These are phyloP conservation scores for Ferdinandea cuprea DNA, from an alignment of 2,888 invertebrate genomes.

Conservation along the genomic window DNA sequence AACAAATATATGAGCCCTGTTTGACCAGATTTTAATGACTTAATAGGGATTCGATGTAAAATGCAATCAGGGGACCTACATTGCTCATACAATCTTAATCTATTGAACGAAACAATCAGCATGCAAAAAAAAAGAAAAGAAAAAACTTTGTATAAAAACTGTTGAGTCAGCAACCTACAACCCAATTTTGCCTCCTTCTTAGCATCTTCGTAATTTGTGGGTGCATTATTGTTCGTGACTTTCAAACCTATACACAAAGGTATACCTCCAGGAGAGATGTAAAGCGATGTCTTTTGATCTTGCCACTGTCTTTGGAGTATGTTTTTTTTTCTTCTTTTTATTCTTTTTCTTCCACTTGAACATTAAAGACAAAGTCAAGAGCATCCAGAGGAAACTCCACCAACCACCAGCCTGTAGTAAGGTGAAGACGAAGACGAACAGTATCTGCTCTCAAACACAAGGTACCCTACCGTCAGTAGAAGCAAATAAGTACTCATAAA, in stretches of 20 bases:
- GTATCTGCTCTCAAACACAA: conserved; percentile 6
- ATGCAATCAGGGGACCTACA: conserved; percentile 30
- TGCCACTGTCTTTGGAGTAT: conserved; percentile 60
- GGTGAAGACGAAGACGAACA: conserved; percentile 30
- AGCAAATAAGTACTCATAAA: conserved; percentile 70
- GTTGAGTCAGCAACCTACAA: conserved; percentile 37
- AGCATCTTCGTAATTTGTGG: conserved; percentile 67
- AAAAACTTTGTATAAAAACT: conserved; percentile 71
- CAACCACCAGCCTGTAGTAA: not conserved
- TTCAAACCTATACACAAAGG: conserved; percentile 58
- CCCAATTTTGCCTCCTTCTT: conserved; percentile 40
- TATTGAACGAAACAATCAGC: conserved; percentile 19
- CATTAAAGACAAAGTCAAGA: conserved; percentile 65
- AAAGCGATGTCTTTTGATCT: conserved; percentile 72
- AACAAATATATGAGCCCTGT: not conserved
- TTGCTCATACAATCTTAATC: conserved; percentile 24
- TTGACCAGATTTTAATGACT: conserved; percentile 59
- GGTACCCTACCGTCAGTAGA: conserved; percentile 17
- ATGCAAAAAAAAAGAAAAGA: conserved; percentile 59
- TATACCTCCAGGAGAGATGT: conserved; percentile 24
- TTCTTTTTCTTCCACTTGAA: conserved; percentile 33
- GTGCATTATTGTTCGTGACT: conserved; percentile 75
- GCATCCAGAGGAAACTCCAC: conserved; percentile 31
- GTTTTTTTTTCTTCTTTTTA: conserved; percentile 1
- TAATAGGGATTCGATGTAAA: conserved; percentile 54